phyloP scores from a whole-genome alignment of 2,888 invertebrate species.

The Perithous albicinctus region DNA sequence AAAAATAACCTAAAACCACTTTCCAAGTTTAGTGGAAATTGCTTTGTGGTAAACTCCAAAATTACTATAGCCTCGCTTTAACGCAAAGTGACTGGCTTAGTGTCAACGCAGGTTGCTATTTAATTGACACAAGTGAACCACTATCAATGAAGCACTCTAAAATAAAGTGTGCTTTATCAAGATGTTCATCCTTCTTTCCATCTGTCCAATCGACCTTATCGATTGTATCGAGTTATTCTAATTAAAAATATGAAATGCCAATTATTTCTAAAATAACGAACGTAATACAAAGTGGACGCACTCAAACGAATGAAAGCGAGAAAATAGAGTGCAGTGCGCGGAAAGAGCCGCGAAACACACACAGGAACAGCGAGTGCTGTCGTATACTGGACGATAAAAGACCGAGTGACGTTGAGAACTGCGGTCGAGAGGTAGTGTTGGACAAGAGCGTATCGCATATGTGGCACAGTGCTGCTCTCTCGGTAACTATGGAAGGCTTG shows the following conservation, averaged over 20 bases:
- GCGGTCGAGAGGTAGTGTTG: slow-evolving; percentile 31
- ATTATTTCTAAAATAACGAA: neutral
- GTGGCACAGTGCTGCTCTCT: slow-evolving; percentile 14
- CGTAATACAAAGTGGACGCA: neutral
- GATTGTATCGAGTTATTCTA: neutral
- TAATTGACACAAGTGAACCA: too few species aligned
- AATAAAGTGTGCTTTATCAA: too few species aligned
- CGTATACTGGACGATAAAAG: slow-evolving; percentile 55
- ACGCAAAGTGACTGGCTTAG: too few species aligned
- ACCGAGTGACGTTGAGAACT: slow-evolving; percentile 51
- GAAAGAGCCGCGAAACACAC: slow-evolving; percentile 3
- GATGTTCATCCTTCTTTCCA: too few species aligned
- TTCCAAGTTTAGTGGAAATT: too few species aligned
- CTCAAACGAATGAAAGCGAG: neutral
- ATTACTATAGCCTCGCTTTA: too few species aligned
- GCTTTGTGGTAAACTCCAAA: too few species aligned
- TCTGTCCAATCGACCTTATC: neutral
- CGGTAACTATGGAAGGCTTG: slow-evolving; percentile 40
- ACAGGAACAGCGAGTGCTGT: slow-evolving; percentile 34
- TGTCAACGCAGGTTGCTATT: too few species aligned
- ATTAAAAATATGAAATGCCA: neutral
- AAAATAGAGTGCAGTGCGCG: slow-evolving; percentile 1
- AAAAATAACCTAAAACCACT: too few species aligned
- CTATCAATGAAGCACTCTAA: too few species aligned
- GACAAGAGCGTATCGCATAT: slow-evolving; percentile 19